Conservation (phyloP, 2,888 invertebrate genomes). For the Scaptomyza flava region DNA sequence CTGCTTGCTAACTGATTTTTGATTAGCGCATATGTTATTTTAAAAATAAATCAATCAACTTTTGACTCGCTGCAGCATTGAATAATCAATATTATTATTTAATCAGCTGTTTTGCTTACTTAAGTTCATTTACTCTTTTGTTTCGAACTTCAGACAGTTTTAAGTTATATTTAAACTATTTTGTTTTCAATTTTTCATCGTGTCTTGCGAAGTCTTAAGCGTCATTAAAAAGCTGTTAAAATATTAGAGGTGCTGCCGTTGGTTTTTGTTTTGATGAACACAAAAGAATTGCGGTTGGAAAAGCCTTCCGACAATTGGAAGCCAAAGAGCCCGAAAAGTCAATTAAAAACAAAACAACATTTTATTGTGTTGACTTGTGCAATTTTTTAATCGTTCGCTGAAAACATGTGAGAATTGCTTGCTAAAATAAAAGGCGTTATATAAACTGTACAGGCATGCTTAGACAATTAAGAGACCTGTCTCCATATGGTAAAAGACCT, state of each 20-base stretch:
- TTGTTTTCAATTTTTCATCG: slow-evolving; percentile 37
- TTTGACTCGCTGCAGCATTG: slow-evolving; percentile 20
- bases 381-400: slow-evolving; percentile 57
- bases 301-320: slow-evolving; percentile 24
- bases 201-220: slow-evolving; percentile 51
- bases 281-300: slow-evolving; percentile 66
- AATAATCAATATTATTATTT: slow-evolving; percentile 51
- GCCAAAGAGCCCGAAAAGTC: slow-evolving; percentile 17
- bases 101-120: slow-evolving; percentile 45
- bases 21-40: slow-evolving; percentile 8
- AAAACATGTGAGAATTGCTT: slow-evolving; percentile 46
- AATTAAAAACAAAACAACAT: slow-evolving; percentile 53
- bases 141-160: slow-evolving; percentile 39
- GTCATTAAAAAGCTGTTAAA: slow-evolving; percentile 69
- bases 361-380: slow-evolving; percentile 55
- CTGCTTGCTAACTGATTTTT: slow-evolving; percentile 3
- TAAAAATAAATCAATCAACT: slow-evolving; percentile 39
- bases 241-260: slow-evolving; percentile 36
- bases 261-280: slow-evolving; percentile 32
- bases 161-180: slow-evolving; percentile 45
- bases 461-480: slow-evolving; percentile 14
- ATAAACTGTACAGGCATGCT: neutral
- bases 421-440: neutral
- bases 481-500: slow-evolving; percentile 29
- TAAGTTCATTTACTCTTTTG: slow-evolving; percentile 59